Conservation (phyloP, 2,113 vertebrate genomes). For the Toxostoma redivivum region DNA sequence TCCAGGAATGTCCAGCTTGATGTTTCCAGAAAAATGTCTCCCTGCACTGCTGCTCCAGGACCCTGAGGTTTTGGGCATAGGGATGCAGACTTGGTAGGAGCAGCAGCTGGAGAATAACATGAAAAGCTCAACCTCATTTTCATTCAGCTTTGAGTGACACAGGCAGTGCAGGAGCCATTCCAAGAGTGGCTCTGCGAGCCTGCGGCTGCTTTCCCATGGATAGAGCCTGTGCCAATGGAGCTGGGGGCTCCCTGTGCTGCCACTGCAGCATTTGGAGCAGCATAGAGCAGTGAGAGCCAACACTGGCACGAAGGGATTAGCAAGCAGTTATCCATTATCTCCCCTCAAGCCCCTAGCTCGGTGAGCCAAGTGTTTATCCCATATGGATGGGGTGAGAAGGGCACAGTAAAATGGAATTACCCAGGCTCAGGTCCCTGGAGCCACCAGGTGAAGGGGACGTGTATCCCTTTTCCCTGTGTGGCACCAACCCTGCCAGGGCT, state of each 20-base stretch:
- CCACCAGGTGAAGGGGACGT: fast-evolving
- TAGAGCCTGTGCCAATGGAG: neutral
- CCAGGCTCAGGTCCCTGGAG: fast-evolving
- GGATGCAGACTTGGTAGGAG: neutral
- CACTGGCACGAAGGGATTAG: fast-evolving
- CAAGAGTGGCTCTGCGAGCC: neutral
- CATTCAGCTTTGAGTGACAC: neutral
- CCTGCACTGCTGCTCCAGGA: neutral
- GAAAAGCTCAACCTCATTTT: neutral
- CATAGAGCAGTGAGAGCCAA: neutral
- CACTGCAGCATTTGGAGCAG: neutral
- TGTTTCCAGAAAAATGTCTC: neutral
- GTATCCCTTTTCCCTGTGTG: neutral
- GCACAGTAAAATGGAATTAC: neutral
- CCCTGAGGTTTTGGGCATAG: neutral
- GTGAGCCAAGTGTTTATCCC: neutral
- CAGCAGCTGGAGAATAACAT: neutral
- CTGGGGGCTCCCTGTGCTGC: neutral
- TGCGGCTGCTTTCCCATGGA: neutral
- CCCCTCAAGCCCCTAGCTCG: fast-evolving
- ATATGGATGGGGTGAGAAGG: neutral
- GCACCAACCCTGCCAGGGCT: neutral
- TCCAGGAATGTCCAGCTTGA: fast-evolving
- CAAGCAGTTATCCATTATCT: neutral
- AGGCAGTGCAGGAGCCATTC: neutral